Evolutionary conservation across 92 coral and sea anemone genomes (phyloP).

Genomic region (Pocillopora grandis): DNA sequence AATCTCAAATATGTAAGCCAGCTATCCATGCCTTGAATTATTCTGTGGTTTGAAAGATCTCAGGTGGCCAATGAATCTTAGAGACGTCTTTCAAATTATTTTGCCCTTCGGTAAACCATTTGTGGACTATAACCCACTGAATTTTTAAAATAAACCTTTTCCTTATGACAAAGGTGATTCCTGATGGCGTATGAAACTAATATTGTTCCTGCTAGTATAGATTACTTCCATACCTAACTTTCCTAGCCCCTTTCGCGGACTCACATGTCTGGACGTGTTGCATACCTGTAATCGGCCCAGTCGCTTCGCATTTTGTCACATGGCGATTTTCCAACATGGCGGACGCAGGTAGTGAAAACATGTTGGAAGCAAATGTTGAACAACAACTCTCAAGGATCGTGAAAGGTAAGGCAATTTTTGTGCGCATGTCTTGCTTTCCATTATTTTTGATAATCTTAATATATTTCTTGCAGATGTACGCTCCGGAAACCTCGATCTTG

Average conservation of each 20-base stretch:
- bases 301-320: slow-evolving; percentile 24
- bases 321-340: slow-evolving; percentile 36
- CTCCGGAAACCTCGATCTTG: slow-evolving; percentile 36
- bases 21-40: no score
- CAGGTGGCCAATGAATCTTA: no score
- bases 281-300: slow-evolving; percentile 12
- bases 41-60: no score
- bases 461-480: slow-evolving; percentile 45
- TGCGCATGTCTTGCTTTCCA: background rate
- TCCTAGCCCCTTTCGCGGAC: background rate
- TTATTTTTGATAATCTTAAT: background rate
- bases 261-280: slow-evolving; percentile 1
- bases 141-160: no score
- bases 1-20: no score
- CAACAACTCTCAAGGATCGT: slow-evolving; percentile 21
- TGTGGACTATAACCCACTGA: no score
- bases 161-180: no score
- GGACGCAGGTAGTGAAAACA: background rate
- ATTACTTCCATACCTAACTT: no score
- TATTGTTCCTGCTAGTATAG: no score
- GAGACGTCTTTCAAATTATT: no score
- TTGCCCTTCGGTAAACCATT: no score
- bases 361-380: slow-evolving; percentile 17
- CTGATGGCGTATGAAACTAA: no score
- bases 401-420: slow-evolving; percentile 2